Evolutionary conservation across 2,797 vertebrate species (phyloP).

Genomic region (Sciurus vulgaris): DNA sequence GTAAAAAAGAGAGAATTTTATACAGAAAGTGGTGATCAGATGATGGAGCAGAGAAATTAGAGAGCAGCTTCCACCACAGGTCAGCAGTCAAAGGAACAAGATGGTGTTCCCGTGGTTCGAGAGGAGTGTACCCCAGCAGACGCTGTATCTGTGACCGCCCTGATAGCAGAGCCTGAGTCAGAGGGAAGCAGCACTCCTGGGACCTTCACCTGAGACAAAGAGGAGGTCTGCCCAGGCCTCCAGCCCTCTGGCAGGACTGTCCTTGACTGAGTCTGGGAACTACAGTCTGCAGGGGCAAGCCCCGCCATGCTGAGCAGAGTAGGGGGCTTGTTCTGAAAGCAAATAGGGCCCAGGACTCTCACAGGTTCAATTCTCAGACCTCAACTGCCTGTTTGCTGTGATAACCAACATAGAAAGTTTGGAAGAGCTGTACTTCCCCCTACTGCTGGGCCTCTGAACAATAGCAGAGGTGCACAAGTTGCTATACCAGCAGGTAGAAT

Average conservation of each 20-base stretch:
- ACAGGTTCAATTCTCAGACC: background rate
- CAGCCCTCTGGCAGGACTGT: background rate
- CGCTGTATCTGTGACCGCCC: rapidly evolving
- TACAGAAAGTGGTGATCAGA: background rate
- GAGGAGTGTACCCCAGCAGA: background rate
- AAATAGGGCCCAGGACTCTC: background rate
- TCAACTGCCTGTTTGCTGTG: background rate
- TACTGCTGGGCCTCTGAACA: constrained; percentile 34
- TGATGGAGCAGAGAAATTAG: background rate
- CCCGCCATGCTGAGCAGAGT: background rate
- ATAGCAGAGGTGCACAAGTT: background rate
- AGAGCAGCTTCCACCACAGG: background rate
- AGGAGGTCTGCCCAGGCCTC: background rate
- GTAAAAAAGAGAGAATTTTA: background rate
- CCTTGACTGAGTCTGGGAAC: background rate
- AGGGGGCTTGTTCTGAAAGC: background rate
- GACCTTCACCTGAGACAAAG: background rate
- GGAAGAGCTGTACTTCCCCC: constrained; percentile 15
- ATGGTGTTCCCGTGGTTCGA: background rate
- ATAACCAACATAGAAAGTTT: background rate
- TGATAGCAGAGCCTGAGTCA: background rate
- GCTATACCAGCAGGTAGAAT: background rate
- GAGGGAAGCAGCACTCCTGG: background rate
- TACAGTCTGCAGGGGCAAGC: background rate
- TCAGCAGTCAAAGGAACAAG: background rate